Percentiles rank a stretch among this genome's conserved stretches.
phyloP scores from a whole-genome alignment of 2,797 vertebrate species.

The Sebastes matsubarae region DNA sequence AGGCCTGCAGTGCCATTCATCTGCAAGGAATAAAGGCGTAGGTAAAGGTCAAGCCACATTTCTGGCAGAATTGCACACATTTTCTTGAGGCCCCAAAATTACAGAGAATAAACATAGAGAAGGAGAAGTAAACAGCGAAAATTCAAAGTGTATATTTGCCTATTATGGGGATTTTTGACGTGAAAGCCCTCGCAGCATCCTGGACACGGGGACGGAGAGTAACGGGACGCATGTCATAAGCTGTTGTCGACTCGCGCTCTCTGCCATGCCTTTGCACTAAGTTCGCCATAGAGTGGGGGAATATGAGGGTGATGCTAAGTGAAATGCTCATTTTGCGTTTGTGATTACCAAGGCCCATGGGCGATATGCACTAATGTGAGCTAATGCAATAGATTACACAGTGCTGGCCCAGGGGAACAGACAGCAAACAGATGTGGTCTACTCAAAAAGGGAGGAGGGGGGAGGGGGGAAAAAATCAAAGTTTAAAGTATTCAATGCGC shows the following conservation, averaged over 20 bases:
- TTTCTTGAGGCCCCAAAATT: slow-evolving; percentile 14
- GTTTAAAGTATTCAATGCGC: slow-evolving; percentile 80
- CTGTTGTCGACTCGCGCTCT: slow-evolving; percentile 65
- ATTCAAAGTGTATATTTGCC: slow-evolving; percentile 44
- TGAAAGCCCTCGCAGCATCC: slow-evolving; percentile 58
- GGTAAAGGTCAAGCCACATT: background rate
- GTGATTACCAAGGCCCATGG: slow-evolving; percentile 88
- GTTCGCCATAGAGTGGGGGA: slow-evolving; percentile 70
- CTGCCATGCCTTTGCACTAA: slow-evolving; percentile 65
- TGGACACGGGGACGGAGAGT: slow-evolving; percentile 53
- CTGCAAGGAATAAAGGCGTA: background rate
- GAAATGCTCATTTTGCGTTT: slow-evolving; percentile 89
- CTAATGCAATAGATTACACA: slow-evolving; percentile 91
- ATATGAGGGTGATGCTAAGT: slow-evolving; percentile 85
- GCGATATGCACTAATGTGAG: slow-evolving; percentile 90
- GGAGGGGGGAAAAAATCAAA: slow-evolving; percentile 30
- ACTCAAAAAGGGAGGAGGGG: slow-evolving; percentile 61
- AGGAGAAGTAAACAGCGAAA: slow-evolving; percentile 37
- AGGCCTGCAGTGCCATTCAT: background rate
- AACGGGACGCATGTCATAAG: slow-evolving; percentile 72
- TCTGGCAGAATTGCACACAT: slow-evolving; percentile 1
- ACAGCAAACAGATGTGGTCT: slow-evolving; percentile 84
- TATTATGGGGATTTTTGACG: slow-evolving; percentile 54
- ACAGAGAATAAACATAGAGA: slow-evolving; percentile 9
- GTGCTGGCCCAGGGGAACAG: slow-evolving; percentile 78